Base-by-base conservation (phyloP, 2,113 vertebrate species). In the Triplophysa dalaica region DNA sequence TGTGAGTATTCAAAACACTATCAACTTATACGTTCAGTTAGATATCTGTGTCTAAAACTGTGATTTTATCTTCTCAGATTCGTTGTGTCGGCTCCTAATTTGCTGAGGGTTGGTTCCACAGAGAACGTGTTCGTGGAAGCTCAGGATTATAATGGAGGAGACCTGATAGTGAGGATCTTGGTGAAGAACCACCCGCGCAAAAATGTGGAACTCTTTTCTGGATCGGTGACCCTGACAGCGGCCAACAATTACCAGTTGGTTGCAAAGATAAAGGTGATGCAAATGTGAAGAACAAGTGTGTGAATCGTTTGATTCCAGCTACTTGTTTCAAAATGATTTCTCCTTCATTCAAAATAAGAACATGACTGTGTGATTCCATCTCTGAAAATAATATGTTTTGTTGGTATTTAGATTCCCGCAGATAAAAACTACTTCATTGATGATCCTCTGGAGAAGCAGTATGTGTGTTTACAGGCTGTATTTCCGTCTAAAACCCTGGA, bases 121-220 rank as follows among this genome's bases (percentile, higher is more conserved):
- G 92, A 93, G 87, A 91, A 86, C 0, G 78, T 93, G 45, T 91
- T 93, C 85, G 88, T 94, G 75, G 92, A 93, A 77, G 90, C 86
- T 61, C 93, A 91, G 75, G 92, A 90, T 81, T 89, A 88, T 22
- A 8, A 0, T 0, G 85, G 54, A 0, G 0, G 0, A 8, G 0
- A 63, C 4, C 33, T 86, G 0, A 0, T 0, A 0, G 90, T 92
- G 1, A 21, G 41, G 0, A 88, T 94, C 74, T 43, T 0, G 0
- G 89, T 88, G 6, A 85, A 75, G 85, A 90, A 88, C 54, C 67
- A 89, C 68, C 93, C 92, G 8, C 78, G 70, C 3, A 90, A 89
- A 83, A 29, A 0, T 4, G 78, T 21, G 0, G 70, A 0, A 0
- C 70, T 93, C 16, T 11, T 8, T 0, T 5, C 11, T 0, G 50